Conservation (phyloP, 2,888 invertebrate species). For the Gisinianus flammeolus region DNA sequence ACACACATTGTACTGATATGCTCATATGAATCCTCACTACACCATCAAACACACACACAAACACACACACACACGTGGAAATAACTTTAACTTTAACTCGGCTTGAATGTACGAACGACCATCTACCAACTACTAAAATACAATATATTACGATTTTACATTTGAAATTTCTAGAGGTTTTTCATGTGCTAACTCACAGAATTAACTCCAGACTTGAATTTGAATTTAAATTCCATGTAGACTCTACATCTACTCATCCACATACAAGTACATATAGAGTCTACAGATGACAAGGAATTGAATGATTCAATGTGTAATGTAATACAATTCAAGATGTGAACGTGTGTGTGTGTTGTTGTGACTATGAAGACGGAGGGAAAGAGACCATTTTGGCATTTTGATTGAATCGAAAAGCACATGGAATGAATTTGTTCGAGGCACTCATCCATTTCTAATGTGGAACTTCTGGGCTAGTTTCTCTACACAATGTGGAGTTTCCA, state of each 20-base stretch:
- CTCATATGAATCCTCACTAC: not conserved
- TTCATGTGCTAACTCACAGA: not conserved
- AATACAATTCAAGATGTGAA: not conserved
- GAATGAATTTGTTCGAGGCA: conserved; percentile 44
- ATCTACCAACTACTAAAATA: not conserved
- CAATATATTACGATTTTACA: not conserved
- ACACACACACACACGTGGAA: conserved; percentile 22
- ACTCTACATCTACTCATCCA: no score
- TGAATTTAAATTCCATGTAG: not conserved
- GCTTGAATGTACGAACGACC: not conserved
- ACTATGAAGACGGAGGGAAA: not conserved
- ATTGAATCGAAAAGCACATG: conserved; percentile 42
- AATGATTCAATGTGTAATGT: conserved; percentile 6
- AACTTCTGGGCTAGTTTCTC: conserved; percentile 30
- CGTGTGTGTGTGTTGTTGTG: not conserved
- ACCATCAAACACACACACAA: not conserved
- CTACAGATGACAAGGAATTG: not conserved
- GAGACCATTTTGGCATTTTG: conserved; percentile 36
- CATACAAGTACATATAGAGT: not conserved
- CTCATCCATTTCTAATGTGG: conserved; percentile 44
- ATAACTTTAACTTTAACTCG: conserved; percentile 7
- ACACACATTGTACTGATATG: not conserved
- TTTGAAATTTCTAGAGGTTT: not conserved
- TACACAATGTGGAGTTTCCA: conserved; percentile 21
- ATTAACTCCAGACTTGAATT: not conserved